These are phyloP conservation scores for Tachystola acroxantha DNA, from an alignment of 2,888 invertebrate species.

Conservation along the genomic window DNA sequence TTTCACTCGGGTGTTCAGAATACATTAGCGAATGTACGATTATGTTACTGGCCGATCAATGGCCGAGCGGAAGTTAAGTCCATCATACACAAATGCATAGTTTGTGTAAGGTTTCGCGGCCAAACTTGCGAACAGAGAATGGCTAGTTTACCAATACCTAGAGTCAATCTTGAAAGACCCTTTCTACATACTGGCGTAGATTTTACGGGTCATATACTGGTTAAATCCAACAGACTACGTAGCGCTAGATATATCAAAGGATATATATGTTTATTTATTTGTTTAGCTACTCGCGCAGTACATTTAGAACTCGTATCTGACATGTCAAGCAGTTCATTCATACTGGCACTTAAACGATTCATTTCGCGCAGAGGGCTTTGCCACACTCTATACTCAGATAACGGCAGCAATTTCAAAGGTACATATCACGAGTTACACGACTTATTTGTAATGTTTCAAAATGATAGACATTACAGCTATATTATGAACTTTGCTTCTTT, in stretches of 20 bases:
- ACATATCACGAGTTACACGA: not conserved
- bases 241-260: not conserved
- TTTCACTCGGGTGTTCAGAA: constrained; percentile 11
- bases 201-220: constrained; percentile 12
- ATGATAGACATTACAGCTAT: no score
- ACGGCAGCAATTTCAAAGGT: not conserved
- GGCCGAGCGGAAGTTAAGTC: constrained; percentile 4
- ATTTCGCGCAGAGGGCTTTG: not conserved
- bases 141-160: constrained; percentile 7
- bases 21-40: constrained; percentile 5
- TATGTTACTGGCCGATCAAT: constrained; percentile 7
- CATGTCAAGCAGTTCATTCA: not conserved
- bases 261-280: constrained; percentile 2
- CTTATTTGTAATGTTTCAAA: no score
- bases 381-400: not conserved
- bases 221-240: constrained; percentile 8
- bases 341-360: not conserved
- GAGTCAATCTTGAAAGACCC: constrained; percentile 10
- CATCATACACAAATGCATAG: constrained; percentile 3
- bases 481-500: no score
- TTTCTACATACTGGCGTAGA: constrained; percentile 13
- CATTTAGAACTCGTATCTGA: not conserved
- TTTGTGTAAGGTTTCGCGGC: constrained; percentile 9
- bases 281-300: not conserved
- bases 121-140: constrained; percentile 13